phyloP scores from a whole-genome alignment of 2,888 invertebrate species.

The Aplocera efformata region DNA sequence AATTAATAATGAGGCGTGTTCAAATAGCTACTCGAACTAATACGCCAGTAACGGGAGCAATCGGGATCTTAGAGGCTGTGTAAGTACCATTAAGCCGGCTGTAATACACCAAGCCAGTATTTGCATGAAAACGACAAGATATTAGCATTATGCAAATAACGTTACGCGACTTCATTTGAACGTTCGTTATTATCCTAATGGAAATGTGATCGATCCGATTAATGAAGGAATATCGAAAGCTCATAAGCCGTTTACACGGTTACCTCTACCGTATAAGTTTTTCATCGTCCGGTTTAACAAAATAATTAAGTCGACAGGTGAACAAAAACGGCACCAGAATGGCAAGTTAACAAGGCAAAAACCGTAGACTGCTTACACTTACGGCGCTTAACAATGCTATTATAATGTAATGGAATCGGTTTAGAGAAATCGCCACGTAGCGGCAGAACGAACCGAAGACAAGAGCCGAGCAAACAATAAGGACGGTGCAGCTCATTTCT shows the following conservation, averaged over 20 bases:
- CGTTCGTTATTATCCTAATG: constrained; percentile 67
- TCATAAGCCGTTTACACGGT: constrained; percentile 37
- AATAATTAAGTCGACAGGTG: constrained; percentile 43
- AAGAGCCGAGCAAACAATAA: constrained; percentile 63
- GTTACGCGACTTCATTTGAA: constrained; percentile 70
- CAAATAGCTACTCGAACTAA: constrained; percentile 39
- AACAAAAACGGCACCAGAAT: constrained; percentile 50
- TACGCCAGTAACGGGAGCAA: constrained; percentile 37
- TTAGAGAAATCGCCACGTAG: constrained; percentile 44
- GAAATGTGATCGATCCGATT: constrained; percentile 52
- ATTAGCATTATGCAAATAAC: constrained; percentile 77
- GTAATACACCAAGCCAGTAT: constrained; percentile 72
- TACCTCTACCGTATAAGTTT: constrained; percentile 41
- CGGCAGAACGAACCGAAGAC: constrained; percentile 41
- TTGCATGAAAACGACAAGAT: constrained; percentile 71
- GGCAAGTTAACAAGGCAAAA: constrained; percentile 58
- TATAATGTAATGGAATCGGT: constrained; percentile 45
- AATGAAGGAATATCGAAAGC: constrained; percentile 47
- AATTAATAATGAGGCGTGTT: constrained; percentile 41
- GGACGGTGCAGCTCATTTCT: constrained; percentile 63
- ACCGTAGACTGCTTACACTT: constrained; percentile 45
- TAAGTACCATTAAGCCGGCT: constrained; percentile 70
- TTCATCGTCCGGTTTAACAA: constrained; percentile 35
- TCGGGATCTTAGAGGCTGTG: constrained; percentile 56
- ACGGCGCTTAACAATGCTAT: constrained; percentile 51